Base-by-base conservation (phyloP, 2,797 vertebrate genomes). In the Falco rusticolus region DNA sequence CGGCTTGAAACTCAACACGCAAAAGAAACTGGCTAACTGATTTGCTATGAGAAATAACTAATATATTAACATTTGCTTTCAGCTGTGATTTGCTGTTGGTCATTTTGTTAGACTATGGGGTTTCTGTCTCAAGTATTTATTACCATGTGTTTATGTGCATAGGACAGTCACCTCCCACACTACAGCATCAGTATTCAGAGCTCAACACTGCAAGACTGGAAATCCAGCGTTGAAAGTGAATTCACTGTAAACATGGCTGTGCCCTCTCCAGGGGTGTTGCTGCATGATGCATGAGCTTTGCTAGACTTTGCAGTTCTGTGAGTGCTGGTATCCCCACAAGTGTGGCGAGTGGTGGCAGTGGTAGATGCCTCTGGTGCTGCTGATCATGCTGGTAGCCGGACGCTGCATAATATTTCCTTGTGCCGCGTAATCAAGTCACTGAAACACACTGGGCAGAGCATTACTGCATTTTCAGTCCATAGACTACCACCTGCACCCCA, bases 321-420 rank as follows among this genome's bases (percentile, higher is more conserved):
- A 72, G 16, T 0, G 0, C 14, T 48, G 60, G 8, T 37, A 39
- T 25, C 22, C 29, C 33, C n/a, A 48, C 31, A 50, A 69, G 7
- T 4, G 28, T 3, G 4, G 34, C 1, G 12, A 59, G 39, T 6
- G 10, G 17, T 59, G 60, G 20, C 34, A 60, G 57, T 20, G 17
- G 64, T 51, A 74, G 56, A 7, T 83, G 56, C 16, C 22, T 82
- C 29, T 47, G 26, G 34, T 65, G 50, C 68, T 72, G n/a, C 29
- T 79, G 66, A 13, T 69, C 5, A 15, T 1, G 2, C 21, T 78
- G 0, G 0, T 50, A 31, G 24, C 48, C 50, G 54, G n/a, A 11
- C 3, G 4, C 37, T 78, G 29, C 10, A 4, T 39, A 20, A 29
- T 56, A 10, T 0, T 59, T 29, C 51, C 39, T 63, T 0, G 0